phyloP scores from a whole-genome alignment of 1,140 invertebrate genomes.

The Oscheius sp. region DNA sequence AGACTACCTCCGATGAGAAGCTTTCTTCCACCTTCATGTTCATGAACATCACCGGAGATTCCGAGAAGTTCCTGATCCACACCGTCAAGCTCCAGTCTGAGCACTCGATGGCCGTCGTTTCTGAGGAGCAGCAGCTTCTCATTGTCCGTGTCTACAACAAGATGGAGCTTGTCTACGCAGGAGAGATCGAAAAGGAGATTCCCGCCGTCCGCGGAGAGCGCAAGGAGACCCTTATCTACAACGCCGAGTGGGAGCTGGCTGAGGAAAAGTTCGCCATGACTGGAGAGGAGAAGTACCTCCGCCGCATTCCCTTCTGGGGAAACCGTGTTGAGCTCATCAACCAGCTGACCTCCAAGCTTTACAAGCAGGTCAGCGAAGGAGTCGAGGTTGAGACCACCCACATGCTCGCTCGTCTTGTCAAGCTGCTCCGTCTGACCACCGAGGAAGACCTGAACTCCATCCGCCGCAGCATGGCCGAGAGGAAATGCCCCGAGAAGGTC shows the following conservation, averaged over 20 bases:
- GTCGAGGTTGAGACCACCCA: constrained; percentile 36
- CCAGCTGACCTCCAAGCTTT: constrained; percentile 20
- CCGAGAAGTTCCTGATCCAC: constrained; percentile 32
- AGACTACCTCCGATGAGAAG: constrained; percentile 31
- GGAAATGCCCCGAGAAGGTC: constrained; percentile 28
- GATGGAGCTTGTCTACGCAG: constrained; percentile 24
- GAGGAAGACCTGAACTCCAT: constrained; percentile 45
- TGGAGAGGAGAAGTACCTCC: constrained; percentile 41
- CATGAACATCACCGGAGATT: constrained; percentile 28
- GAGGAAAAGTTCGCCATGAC: constrained; percentile 48
- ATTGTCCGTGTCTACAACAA: constrained; percentile 22
- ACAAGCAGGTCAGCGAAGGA: constrained; percentile 28
- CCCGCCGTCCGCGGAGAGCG: constrained; percentile 23
- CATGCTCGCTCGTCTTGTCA: constrained; percentile 41
- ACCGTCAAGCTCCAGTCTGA: constrained; percentile 30
- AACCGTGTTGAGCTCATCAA: constrained; percentile 34
- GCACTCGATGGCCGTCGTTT: constrained; percentile 18
- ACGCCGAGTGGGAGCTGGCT: constrained; percentile 38
- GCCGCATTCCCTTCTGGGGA: constrained; percentile 17
- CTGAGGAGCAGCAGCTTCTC: constrained; percentile 26
- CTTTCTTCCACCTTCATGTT: constrained; percentile 25
- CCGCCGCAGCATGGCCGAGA: constrained; percentile 24
- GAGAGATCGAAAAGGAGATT: constrained; percentile 17
- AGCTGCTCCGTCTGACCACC: constrained; percentile 47
- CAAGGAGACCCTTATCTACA: constrained; percentile 46